Conservation (phyloP, 2,797 vertebrate genomes). For the Syndactyla subalaris region DNA sequence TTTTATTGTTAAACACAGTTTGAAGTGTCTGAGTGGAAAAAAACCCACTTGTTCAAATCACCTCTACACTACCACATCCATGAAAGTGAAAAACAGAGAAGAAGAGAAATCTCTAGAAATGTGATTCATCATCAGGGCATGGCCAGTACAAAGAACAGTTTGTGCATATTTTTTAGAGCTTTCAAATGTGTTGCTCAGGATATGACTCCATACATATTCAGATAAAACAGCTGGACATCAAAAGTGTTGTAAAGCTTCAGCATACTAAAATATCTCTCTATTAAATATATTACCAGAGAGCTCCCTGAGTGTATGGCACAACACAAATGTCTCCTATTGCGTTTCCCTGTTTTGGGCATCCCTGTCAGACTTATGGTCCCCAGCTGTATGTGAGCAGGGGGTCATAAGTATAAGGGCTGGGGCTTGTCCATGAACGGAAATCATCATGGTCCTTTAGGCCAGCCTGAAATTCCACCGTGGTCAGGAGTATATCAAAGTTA, state of each 20-base stretch:
- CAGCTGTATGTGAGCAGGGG: not conserved
- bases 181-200: not conserved
- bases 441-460: fast-evolving
- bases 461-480: not conserved
- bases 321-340: not conserved
- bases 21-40: not conserved
- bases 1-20: not conserved
- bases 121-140: not conserved
- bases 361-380: not conserved
- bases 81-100: not conserved
- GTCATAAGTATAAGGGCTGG: not conserved
- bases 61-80: not conserved
- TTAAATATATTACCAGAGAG: not conserved
- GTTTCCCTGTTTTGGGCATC: not conserved
- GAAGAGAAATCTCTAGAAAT: not conserved
- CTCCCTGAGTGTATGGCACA: fast-evolving
- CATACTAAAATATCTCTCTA: not conserved
- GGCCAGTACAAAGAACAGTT: not conserved
- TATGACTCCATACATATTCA: not conserved
- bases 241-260: not conserved
- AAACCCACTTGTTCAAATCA: not conserved
- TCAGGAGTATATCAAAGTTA: not conserved
- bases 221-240: not conserved
- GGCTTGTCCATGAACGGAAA: fast-evolving
- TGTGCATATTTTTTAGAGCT: not conserved